phyloP scores from a whole-genome alignment of 2,888 invertebrate genomes.

The Diarsia mendica region DNA sequence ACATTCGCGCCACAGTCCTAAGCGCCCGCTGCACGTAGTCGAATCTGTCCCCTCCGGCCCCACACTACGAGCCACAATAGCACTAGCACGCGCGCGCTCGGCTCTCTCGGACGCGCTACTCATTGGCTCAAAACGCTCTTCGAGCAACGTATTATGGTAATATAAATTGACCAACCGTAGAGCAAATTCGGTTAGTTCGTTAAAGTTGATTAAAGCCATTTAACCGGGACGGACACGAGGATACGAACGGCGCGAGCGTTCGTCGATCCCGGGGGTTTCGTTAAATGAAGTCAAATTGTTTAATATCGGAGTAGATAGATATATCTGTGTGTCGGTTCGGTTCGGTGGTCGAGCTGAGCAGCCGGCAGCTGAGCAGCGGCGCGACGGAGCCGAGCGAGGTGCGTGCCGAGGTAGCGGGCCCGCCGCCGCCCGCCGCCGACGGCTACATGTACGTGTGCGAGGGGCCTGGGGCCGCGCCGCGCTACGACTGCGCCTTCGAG shows the following conservation, averaged over 20 bases:
- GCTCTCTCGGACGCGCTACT: constrained; percentile 72
- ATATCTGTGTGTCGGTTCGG: constrained; percentile 75
- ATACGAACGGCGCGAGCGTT: constrained; percentile 88
- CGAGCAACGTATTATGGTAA: constrained; percentile 87
- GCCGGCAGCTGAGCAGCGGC: constrained; percentile 67
- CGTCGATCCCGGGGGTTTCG: constrained; percentile 85
- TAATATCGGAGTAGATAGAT: constrained; percentile 83
- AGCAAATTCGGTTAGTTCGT: constrained; percentile 90
- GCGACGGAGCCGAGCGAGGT: constrained; percentile 88
- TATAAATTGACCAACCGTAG: constrained; percentile 91
- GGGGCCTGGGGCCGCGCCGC: constrained; percentile 76
- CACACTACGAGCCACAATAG: constrained; percentile 78
- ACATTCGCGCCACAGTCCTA: constrained; percentile 72
- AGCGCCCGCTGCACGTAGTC: constrained; percentile 75
- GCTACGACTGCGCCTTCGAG: constrained; percentile 87
- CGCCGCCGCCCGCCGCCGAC: constrained; percentile 86
- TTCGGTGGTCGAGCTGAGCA: constrained; percentile 68
- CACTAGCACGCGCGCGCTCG: constrained; percentile 67
- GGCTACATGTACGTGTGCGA: constrained; percentile 89
- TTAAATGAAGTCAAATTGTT: constrained; percentile 89
- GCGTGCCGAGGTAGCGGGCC: constrained; percentile 87
- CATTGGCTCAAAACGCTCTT: constrained; percentile 81
- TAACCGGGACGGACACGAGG: constrained; percentile 88
- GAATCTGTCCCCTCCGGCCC: constrained; percentile 76
- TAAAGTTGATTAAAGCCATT: constrained; percentile 91